These are phyloP conservation scores for Stigmatopora argus DNA, from an alignment of 2,113 vertebrate genomes.

Conservation along the genomic window DNA sequence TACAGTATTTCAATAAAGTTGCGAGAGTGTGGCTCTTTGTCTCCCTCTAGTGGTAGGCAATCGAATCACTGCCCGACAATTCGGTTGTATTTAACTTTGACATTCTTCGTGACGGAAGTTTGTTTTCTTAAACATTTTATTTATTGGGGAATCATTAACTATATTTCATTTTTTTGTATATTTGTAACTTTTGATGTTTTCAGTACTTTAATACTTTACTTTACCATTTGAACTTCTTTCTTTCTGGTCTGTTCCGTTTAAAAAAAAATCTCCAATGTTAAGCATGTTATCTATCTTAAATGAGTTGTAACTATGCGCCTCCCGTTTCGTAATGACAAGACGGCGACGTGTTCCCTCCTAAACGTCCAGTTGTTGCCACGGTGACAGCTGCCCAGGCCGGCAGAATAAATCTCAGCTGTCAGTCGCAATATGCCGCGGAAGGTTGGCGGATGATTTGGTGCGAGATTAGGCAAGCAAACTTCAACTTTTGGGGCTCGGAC, in stretches of 20 bases:
- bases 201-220: no score
- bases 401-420: conserved; percentile 70
- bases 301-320: not conserved
- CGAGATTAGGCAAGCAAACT: not conserved
- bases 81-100: not conserved
- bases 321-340: conserved; percentile 57
- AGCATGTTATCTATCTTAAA: not conserved
- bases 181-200: no score
- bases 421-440: conserved; percentile 24
- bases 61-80: not conserved
- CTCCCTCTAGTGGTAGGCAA: not conserved
- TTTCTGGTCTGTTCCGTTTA: not conserved
- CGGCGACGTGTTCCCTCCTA: conserved; percentile 62
- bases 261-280: not conserved
- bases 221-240: not conserved
- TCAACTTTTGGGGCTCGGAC: not conserved
- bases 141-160: no score
- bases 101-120: not conserved
- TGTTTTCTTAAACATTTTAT: no score
- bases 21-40: not conserved
- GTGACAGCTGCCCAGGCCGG: conserved; percentile 62
- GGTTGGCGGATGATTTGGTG: conserved; percentile 34
- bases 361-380: conserved; percentile 66
- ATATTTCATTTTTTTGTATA: no score
- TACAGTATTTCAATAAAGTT: not conserved